Percentiles rank a stretch among this genome's conserved stretches.
These are phyloP conservation scores for Cabera pusaria DNA, from an alignment of 2,888 invertebrate species.

Conservation along the genomic window DNA sequence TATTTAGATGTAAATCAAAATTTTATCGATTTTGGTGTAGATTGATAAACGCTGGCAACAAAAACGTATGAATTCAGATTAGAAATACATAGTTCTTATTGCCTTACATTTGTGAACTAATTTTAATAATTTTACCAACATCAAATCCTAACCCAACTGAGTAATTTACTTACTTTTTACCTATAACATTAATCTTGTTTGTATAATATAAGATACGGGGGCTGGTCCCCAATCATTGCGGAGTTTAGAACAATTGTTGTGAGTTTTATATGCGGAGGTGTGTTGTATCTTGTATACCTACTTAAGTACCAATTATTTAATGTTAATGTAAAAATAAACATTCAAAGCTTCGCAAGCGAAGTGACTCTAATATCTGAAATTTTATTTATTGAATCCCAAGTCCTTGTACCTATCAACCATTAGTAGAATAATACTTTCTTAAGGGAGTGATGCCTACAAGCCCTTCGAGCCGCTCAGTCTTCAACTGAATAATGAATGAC, in stretches of 20 bases:
- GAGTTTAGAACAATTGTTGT: conserved; percentile 61
- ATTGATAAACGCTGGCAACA: too few species aligned
- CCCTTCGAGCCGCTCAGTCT: too few species aligned
- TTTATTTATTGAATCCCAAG: conserved; percentile 14
- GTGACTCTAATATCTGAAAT: conserved; percentile 31
- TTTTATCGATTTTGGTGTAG: conserved; percentile 34
- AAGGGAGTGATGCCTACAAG: too few species aligned
- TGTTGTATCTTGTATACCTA: conserved; percentile 50
- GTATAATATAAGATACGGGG: conserved; percentile 61
- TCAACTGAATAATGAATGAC: too few species aligned
- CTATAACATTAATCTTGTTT: conserved; percentile 41
- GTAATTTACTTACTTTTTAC: conserved; percentile 22
- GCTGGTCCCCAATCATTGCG: conserved; percentile 72
- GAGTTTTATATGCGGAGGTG: conserved; percentile 67
- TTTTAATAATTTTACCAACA: conserved; percentile 34
- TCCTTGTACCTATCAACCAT: too few species aligned
- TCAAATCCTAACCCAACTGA: conserved; percentile 43
- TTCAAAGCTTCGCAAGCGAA: conserved; percentile 43
- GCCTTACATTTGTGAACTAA: too few species aligned
- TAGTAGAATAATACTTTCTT: too few species aligned
- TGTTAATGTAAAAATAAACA: conserved; percentile 58
- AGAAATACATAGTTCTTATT: too few species aligned
- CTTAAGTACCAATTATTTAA: conserved; percentile 59
- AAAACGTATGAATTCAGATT: too few species aligned
- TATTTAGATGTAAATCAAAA: conserved; percentile 38